These are phyloP conservation scores for Teleiodes luculella DNA, from an alignment of 2,888 invertebrate species.

Conservation along the genomic window DNA sequence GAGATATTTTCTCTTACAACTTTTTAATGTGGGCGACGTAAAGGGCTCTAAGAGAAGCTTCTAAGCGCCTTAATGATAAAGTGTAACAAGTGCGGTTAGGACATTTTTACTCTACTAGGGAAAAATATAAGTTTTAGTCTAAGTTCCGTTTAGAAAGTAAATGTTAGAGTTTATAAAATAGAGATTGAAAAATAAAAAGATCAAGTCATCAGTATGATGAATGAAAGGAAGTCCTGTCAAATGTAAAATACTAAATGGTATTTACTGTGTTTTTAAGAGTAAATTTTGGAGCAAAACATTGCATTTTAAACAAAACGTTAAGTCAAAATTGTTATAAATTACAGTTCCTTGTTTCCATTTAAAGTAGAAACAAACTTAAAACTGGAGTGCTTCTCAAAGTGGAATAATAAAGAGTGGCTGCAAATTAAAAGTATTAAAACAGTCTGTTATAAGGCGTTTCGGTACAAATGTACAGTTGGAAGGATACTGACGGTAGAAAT, in stretches of 20 bases:
- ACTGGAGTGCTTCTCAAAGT: slow-evolving; percentile 13
- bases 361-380: slow-evolving; percentile 9
- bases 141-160: too few relatives aligned
- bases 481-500: slow-evolving; percentile 71
- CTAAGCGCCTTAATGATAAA: slow-evolving; percentile 59
- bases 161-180: too few relatives aligned
- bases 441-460: slow-evolving; percentile 61
- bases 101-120: slow-evolving; percentile 10
- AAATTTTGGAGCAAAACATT: too few relatives aligned
- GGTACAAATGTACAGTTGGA: slow-evolving; percentile 70
- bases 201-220: too few relatives aligned
- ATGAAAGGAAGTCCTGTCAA: too few relatives aligned
- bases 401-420: slow-evolving; percentile 43
- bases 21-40: slow-evolving; percentile 61
- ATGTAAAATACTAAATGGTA: too few relatives aligned
- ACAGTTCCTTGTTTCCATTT: slow-evolving; percentile 6
- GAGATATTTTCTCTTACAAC: slow-evolving; percentile 53
- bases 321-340: slow-evolving; percentile 7
- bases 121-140: neutral
- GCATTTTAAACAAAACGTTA: neutral
- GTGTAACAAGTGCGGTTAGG: slow-evolving; percentile 27
- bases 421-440: slow-evolving; percentile 55
- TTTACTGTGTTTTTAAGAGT: too few relatives aligned
- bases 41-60: slow-evolving; percentile 49
- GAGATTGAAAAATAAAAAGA: too few relatives aligned